A percentile compares a stretch with the other conserved stretches of the same genome.
Conservation (phyloP, 2,113 vertebrate genomes). For the Hippocampus barbouri region DNA sequence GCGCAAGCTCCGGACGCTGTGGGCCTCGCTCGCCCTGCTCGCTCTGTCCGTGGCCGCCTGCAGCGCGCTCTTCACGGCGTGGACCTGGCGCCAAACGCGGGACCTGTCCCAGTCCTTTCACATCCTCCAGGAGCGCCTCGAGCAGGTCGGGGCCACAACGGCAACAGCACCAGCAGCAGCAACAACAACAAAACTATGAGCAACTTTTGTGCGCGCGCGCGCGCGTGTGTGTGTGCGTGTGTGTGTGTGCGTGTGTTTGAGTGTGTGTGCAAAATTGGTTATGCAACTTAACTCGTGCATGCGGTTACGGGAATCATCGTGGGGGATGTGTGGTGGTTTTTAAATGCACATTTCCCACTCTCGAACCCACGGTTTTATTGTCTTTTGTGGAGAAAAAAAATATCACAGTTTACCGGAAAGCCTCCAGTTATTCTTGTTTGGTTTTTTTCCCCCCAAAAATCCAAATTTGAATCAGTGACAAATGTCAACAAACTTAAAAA, state of each 20-base stretch:
- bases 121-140: conserved; percentile 73
- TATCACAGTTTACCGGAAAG: conserved; percentile 24
- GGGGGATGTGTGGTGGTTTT: conserved; percentile 44
- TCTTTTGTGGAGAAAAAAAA: background rate
- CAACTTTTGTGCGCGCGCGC: background rate
- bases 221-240: no score
- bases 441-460: background rate
- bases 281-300: conserved; percentile 53
- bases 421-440: background rate
- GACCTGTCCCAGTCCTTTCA: conserved; percentile 75
- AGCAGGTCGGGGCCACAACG: conserved; percentile 64
- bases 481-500: background rate
- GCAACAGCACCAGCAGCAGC: conserved; percentile 8
- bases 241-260: no score
- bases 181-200: background rate
- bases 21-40: conserved; percentile 71
- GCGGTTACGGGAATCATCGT: conserved; percentile 54
- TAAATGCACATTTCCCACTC: conserved; percentile 25
- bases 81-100: conserved; percentile 76
- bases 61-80: conserved; percentile 76
- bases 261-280: conserved; percentile 25
- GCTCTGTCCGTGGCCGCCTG: conserved; percentile 73
- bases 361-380: background rate
- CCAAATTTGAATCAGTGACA: background rate
- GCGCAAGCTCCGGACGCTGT: conserved; percentile 69